These are phyloP conservation scores for Hedychridium roseum DNA, from an alignment of 2,888 invertebrate genomes.

Conservation along the genomic window DNA sequence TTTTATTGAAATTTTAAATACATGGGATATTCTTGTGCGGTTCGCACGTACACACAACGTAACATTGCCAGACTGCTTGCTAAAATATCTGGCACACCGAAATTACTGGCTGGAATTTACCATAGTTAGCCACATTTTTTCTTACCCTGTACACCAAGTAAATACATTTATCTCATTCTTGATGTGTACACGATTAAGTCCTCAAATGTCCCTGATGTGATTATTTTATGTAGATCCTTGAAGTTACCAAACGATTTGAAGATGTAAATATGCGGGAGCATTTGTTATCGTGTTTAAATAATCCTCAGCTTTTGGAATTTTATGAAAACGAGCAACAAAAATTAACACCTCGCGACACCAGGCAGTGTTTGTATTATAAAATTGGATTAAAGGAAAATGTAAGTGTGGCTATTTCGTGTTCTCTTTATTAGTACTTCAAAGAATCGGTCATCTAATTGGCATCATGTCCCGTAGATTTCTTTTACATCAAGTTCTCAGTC, in stretches of 20 bases:
- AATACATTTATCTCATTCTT: no score
- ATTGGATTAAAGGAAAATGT: constrained; percentile 50
- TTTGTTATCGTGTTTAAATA: constrained; percentile 56
- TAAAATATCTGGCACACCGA: constrained; percentile 69
- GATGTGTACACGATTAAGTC: no score
- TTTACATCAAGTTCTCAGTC: no score
- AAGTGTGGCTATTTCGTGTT: constrained; percentile 2
- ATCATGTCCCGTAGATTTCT: no score
- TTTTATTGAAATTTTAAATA: constrained; percentile 64
- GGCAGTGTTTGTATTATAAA: constrained; percentile 58
- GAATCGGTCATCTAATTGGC: no score
- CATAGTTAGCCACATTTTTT: constrained; percentile 74
- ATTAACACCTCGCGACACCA: constrained; percentile 54
- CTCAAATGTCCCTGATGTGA: no score
- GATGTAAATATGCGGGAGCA: constrained; percentile 70
- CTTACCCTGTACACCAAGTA: constrained; percentile 73
- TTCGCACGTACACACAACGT: constrained; percentile 70
- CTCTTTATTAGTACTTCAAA: no score
- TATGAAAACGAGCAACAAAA: constrained; percentile 25
- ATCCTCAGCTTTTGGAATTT: constrained; percentile 31
- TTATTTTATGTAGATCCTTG: constrained; percentile 55
- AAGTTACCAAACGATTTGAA: constrained; percentile 68
- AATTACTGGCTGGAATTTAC: constrained; percentile 78
- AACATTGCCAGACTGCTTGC: constrained; percentile 68
- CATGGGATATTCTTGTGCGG: constrained; percentile 70